Evolutionary conservation across 2,888 invertebrate species (phyloP), one percentile per base, ranked within the genome.

Genomic region (Ornithoptera alexandrae): DNA sequence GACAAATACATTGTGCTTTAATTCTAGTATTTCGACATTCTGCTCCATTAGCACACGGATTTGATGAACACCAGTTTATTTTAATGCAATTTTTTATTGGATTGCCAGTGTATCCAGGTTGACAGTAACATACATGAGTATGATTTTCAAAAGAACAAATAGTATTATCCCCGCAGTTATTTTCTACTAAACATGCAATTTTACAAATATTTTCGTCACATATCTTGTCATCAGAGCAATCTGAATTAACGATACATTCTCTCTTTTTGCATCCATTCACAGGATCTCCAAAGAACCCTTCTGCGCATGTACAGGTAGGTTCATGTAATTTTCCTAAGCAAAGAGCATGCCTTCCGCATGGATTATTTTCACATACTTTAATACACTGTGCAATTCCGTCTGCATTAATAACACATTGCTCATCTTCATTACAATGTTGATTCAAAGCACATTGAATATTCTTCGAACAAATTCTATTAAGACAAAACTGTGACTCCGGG

Each of bases 21-120:
- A 97, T 97, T 75, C 96, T 94, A 0, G 95, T 94, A 83, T 97
- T 98, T 74, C 94, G 95, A 84, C 98, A 98, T 73, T 94, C 89
- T 0, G 97, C 96, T 69, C 96, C 96, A 62, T 95, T 95, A 6
- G 96, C 97, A 82, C 97, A 97, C 10, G 97, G 97, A 59, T 94
- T 94, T 75, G 95, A 94, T 64, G 94, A 93, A 80, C 97, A 98
- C 85, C 95, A 97, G 86, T 97, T 96, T 67, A 97, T 95, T 67
- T 95, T 88, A 66, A 93, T 89, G 79, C 98, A 98, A 30, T 95
- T 95, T 42, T 88, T 89, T 15, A 93, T 88, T 2, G 97, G 95
- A 84, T 97, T 95, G 4, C 97, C 97, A 0, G 96, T 96, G 79
- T 94, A 97, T 0, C 97, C 97, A 17, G 97, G 97, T 87, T 97